These are phyloP conservation scores for Euthynnus affinis DNA, from an alignment of 2,797 vertebrate species.

Conservation along the genomic window DNA sequence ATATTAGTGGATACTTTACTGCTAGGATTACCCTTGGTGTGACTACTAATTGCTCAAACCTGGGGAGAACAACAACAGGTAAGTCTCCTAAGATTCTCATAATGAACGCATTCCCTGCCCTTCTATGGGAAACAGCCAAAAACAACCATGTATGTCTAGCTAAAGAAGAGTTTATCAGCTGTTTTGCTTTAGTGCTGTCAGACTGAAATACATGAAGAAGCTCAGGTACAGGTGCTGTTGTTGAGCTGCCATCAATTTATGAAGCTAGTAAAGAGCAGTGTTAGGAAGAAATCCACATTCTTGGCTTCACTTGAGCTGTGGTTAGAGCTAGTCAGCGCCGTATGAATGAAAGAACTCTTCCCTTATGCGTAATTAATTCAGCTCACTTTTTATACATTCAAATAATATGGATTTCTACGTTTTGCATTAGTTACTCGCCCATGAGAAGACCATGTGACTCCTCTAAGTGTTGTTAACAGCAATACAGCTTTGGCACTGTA, in stretches of 20 bases:
- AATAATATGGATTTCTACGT: slow-evolving; percentile 43
- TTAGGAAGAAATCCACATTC: slow-evolving; percentile 8
- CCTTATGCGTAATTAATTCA: slow-evolving; percentile 47
- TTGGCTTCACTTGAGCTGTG: slow-evolving; percentile 6
- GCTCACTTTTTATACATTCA: slow-evolving; percentile 53
- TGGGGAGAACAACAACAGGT: slow-evolving; percentile 70
- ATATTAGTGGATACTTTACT: slow-evolving; percentile 63
- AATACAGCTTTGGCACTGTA: slow-evolving; percentile 48
- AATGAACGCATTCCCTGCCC: background rate
- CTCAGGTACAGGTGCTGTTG: slow-evolving; percentile 45
- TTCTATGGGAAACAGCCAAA: slow-evolving; percentile 17
- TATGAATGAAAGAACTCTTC: slow-evolving; percentile 62
- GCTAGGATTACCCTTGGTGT: slow-evolving; percentile 64
- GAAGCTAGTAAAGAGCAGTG: slow-evolving; percentile 27
- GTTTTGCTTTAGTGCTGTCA: slow-evolving; percentile 26
- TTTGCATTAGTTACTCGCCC: slow-evolving; percentile 53
- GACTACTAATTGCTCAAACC: slow-evolving; percentile 43
- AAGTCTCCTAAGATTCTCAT: slow-evolving; percentile 38
- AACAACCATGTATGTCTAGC: slow-evolving; percentile 19
- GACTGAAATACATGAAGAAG: slow-evolving; percentile 13
- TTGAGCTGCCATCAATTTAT: slow-evolving; percentile 41
- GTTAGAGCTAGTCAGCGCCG: background rate
- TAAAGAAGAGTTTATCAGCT: slow-evolving; percentile 35
- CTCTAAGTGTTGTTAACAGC: slow-evolving; percentile 39
- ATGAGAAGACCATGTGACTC: slow-evolving; percentile 57